Conservation (phyloP, 1,140 invertebrate genomes). For the Plutomurus gul region DNA sequence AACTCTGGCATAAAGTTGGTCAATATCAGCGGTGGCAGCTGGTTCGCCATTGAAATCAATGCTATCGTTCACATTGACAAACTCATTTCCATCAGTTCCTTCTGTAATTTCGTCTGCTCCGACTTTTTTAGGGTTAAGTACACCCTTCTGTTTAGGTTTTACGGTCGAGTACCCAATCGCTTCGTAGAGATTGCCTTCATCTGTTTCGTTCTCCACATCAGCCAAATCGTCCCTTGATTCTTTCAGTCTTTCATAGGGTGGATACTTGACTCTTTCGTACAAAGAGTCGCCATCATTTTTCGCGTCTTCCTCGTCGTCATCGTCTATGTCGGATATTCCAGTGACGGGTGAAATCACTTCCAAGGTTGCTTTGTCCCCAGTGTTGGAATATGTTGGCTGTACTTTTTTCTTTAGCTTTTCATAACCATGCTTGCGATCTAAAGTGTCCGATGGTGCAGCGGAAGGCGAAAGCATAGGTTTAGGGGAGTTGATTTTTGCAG, state of each 20-base stretch:
- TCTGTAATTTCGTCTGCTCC: neutral
- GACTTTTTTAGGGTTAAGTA: neutral
- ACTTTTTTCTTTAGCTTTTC: conserved; percentile 49
- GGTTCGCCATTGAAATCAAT: neutral
- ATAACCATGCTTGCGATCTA: conserved; percentile 51
- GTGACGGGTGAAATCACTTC: neutral
- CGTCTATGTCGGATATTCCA: conserved; percentile 5
- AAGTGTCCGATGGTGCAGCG: neutral
- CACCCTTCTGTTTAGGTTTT: conserved; percentile 15
- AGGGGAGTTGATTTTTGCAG: neutral
- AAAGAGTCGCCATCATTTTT: conserved; percentile 32
- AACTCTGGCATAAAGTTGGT: conserved; percentile 50
- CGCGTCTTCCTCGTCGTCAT: conserved; percentile 42
- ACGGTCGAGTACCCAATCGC: conserved; percentile 48
- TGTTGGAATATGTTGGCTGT: neutral
- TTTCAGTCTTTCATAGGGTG: conserved; percentile 52
- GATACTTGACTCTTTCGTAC: conserved; percentile 52
- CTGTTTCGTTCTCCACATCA: neutral
- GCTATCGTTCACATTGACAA: neutral
- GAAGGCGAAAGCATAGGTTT: neutral
- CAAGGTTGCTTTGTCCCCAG: neutral
- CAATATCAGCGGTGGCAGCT: conserved; percentile 12
- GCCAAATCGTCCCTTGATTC: conserved; percentile 44
- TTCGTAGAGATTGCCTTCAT: conserved; percentile 47
- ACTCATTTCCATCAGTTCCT: neutral